These are phyloP conservation scores for Bombus superbus DNA, from an alignment of 1,140 invertebrate species.

Conservation along the genomic window DNA sequence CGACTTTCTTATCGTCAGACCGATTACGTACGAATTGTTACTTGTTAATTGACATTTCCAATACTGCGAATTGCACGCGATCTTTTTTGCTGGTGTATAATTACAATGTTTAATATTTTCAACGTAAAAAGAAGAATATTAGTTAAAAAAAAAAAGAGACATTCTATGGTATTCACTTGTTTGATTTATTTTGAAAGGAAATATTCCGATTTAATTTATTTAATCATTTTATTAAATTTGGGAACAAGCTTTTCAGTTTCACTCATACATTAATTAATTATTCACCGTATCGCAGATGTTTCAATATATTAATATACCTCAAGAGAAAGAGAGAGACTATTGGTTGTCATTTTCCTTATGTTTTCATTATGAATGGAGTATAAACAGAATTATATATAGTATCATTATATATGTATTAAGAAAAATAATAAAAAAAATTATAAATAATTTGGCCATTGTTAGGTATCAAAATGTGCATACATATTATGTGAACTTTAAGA, in stretches of 20 bases:
- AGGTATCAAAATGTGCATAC: constrained; percentile 6
- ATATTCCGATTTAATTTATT: not conserved
- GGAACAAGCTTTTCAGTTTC: not conserved
- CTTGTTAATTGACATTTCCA: constrained; percentile 71
- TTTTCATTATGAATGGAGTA: not conserved
- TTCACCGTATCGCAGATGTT: not conserved
- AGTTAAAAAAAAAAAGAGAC: not conserved
- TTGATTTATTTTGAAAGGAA: constrained; percentile 10
- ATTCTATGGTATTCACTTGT: not conserved
- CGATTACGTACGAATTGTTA: constrained; percentile 61
- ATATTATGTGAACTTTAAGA: not conserved
- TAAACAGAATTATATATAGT: not conserved
- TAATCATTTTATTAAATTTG: not conserved
- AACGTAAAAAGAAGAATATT: not conserved
- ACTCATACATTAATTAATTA: constrained; percentile 7
- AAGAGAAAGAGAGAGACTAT: not conserved
- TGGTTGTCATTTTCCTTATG: not conserved
- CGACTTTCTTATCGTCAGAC: constrained; percentile 64
- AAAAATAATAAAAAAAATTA: not conserved
- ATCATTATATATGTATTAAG: not conserved
- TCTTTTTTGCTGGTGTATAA: constrained; percentile 22
- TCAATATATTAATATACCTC: not conserved
- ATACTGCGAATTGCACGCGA: constrained; percentile 63
- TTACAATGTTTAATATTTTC: constrained; percentile 21
- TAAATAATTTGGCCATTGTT: constrained; percentile 8